phyloP scores from a whole-genome alignment of 1,140 invertebrate genomes.

The Drosophila ohnishii region DNA sequence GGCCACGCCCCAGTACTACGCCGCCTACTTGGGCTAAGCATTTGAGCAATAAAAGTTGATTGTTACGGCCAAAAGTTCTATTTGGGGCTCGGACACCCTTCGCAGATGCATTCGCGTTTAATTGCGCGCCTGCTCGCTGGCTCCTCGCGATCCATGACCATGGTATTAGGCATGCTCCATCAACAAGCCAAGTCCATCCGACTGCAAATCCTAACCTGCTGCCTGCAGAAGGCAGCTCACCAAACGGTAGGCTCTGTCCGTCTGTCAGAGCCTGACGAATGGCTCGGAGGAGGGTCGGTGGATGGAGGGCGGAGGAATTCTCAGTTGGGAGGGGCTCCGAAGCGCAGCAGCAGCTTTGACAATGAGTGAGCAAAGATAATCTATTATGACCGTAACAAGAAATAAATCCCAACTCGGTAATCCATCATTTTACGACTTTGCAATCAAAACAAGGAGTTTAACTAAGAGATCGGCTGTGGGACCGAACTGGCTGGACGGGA shows the following conservation, averaged over 20 bases:
- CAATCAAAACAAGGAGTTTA: slow-evolving; percentile 80
- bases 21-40: slow-evolving; percentile 51
- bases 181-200: slow-evolving; percentile 28
- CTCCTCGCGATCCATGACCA: slow-evolving; percentile 12
- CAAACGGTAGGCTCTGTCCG: slow-evolving; percentile 49
- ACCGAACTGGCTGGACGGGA: slow-evolving; percentile 5
- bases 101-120: slow-evolving; percentile 10
- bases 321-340: slow-evolving; percentile 17
- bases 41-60: slow-evolving; percentile 20
- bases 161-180: slow-evolving; percentile 32
- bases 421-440: slow-evolving; percentile 78
- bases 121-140: slow-evolving; percentile 11
- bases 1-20: slow-evolving; percentile 52
- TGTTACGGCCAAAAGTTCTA: slow-evolving; percentile 8
- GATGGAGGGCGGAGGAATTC: not conserved
- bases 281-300: slow-evolving; percentile 10
- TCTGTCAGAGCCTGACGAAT: slow-evolving; percentile 55
- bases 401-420: slow-evolving; percentile 77
- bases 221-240: slow-evolving; percentile 27
- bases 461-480: slow-evolving; percentile 44
- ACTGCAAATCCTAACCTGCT: slow-evolving; percentile 9
- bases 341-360: slow-evolving; percentile 51
- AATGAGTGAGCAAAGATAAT: slow-evolving; percentile 78
- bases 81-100: not conserved
- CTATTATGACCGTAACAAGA: slow-evolving; percentile 80